Evolutionary conservation across 2,113 vertebrate genomes (phyloP), one percentile per base, ranked within the genome.

Genomic region (Osmerus eperlanus): DNA sequence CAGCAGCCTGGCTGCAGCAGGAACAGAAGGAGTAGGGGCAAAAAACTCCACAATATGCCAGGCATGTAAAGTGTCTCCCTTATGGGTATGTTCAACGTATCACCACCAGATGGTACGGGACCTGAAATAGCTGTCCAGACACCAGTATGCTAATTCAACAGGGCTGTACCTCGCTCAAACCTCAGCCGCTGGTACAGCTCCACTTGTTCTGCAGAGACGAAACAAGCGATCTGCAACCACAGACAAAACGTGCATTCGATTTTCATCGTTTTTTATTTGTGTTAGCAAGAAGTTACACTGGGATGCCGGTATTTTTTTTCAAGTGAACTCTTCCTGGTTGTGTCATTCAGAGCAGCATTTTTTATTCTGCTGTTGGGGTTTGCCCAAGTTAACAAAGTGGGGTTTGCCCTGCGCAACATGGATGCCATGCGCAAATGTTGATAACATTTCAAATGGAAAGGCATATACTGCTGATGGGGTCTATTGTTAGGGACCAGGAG

Each of bases 151-250:
- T 64, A 62, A 75, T 23, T n/a, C 62, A 74, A 70, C 7, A 8
- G n/a, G 4, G 64, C 21, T 78, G 1, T 76, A 98, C 97, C 96
- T 94, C 94, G 90, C 90, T 98, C 96, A 85, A 96, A 98, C 85
- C 93, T 95, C 86, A 99, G 83, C 59, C 93, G 92, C 85, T 93
- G 93, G 88, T 96, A 96, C 52, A 97, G 89, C 60, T 95, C 90
- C 82, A 92, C 91, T 79, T 94, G 94, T 70, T 95, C 94, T 62
- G 87, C 85, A 18, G 93, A 82, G 62, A 95, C 94, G 89, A 97
- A 89, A 71, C 87, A 87, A 73, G 94, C 91, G 47, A 99, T 93
- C 97, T 99, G 93, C 81, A 94, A 92, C 79, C 93, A 54, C 23
- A 63, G 21, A 63, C 61, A 56, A 56, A 56, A 56, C 55, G n/a